Conservation (phyloP, 2,888 invertebrate species). For the Eumerus sabulonum region DNA sequence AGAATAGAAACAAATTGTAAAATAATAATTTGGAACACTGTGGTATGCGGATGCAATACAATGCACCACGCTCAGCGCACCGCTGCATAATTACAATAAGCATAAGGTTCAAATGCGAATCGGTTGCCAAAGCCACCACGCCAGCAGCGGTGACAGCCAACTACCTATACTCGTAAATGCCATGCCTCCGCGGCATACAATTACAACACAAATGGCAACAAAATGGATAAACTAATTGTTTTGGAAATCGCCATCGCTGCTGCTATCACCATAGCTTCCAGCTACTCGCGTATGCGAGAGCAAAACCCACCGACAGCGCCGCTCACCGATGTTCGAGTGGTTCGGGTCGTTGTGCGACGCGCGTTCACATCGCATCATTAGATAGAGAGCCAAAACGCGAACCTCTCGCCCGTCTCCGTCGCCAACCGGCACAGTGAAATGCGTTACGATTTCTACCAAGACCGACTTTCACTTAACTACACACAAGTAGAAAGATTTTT, state of each 20-base stretch:
- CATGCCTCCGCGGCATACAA: slow-evolving; percentile 42
- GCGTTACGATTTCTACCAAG: slow-evolving; percentile 67
- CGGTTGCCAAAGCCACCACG: slow-evolving; percentile 53
- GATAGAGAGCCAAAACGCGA: slow-evolving; percentile 56
- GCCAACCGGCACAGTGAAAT: slow-evolving; percentile 47
- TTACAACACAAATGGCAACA: slow-evolving; percentile 64
- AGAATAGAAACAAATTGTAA: slow-evolving; percentile 58
- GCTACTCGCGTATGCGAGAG: slow-evolving; percentile 43
- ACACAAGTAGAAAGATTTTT: slow-evolving; percentile 49
- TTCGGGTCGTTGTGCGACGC: slow-evolving; percentile 40
- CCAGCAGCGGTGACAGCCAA: slow-evolving; percentile 12
- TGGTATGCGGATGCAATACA: slow-evolving; percentile 67
- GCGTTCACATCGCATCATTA: slow-evolving; percentile 61
- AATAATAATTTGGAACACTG: slow-evolving; percentile 62
- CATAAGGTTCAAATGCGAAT: slow-evolving; percentile 56
- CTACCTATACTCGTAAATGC: slow-evolving; percentile 21
- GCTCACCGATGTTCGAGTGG: neutral
- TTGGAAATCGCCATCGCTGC: slow-evolving; percentile 65
- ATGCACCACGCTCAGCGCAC: slow-evolving; percentile 12
- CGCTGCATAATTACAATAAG: slow-evolving; percentile 44
- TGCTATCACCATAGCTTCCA: too few relatives aligned
- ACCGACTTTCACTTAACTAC: slow-evolving; percentile 68
- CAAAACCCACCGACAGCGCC: slow-evolving; percentile 15
- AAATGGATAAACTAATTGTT: slow-evolving; percentile 67
- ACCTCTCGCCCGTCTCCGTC: neutral